Evolutionary conservation across 2,888 invertebrate species (phyloP).

Genomic region (Drosophila algonquin): DNA sequence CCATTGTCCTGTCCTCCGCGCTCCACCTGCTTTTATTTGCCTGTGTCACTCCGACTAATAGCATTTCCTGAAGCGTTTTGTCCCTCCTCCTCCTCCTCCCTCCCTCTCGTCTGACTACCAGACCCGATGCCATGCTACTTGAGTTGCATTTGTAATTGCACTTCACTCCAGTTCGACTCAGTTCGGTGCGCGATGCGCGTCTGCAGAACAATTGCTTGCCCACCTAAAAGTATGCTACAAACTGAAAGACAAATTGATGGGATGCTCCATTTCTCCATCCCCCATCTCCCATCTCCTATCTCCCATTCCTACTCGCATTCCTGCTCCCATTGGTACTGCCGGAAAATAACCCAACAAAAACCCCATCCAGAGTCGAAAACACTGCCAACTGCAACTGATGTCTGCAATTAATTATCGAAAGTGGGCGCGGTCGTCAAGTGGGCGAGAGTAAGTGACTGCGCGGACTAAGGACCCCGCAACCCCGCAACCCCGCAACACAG

Average conservation of each 20-base stretch:
- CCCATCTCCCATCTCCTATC: neutral
- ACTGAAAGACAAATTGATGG: constrained; percentile 80
- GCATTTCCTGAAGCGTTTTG: constrained; percentile 36
- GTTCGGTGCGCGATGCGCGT: constrained; percentile 41
- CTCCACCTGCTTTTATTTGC: constrained; percentile 50
- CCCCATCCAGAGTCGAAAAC: constrained; percentile 22
- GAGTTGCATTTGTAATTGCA: constrained; percentile 80
- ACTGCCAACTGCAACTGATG: constrained; percentile 80
- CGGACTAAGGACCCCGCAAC: constrained; percentile 1
- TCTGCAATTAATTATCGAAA: constrained; percentile 84
- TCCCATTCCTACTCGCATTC: no score
- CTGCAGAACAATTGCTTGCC: constrained; percentile 68
- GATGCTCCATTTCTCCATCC: constrained; percentile 64
- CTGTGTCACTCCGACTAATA: constrained; percentile 55
- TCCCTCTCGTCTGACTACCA: constrained; percentile 25
- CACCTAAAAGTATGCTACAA: constrained; percentile 59
- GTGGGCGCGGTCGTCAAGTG: constrained; percentile 80
- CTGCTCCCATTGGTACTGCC: neutral
- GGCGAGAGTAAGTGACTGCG: constrained; percentile 60
- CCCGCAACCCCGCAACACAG: neutral
- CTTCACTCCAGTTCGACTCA: constrained; percentile 58
- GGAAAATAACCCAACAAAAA: constrained; percentile 20
- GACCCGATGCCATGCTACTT: constrained; percentile 56
- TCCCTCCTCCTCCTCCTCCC: constrained; percentile 1
- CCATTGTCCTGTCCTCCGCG: neutral